Evolutionary conservation across 2,113 vertebrate species (phyloP), one percentile per base, ranked within the genome.

Genomic region (Cromileptes altivelis): DNA sequence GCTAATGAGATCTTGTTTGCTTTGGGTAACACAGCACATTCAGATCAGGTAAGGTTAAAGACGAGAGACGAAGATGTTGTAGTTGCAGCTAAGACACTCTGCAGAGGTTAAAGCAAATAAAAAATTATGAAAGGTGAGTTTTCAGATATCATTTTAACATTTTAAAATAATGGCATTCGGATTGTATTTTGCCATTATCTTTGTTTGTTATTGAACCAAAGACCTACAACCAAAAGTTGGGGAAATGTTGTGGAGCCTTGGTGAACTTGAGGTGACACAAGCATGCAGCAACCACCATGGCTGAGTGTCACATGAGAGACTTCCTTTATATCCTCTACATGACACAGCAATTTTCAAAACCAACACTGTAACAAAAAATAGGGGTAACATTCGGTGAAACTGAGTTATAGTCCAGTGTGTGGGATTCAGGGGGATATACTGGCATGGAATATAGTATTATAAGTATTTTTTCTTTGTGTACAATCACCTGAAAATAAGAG

Each of bases 301-400:
- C 52, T 2, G 23, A 55, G 33, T 62, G 56, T 76, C 74, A 63
- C 37, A 23, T 64, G 33, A 75, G 47, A 12, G 37, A 56, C 50
- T 77, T 82, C 65, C 79, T 63, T 63, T 17, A 49, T 33, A 23
- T 18, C 42, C 15, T 3, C 8, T 15, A 21, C 4, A 61, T 27
- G n/a, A 3, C 37, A 8, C 5, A 17, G 21, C 25, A 9, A 25
- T 45, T 18, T 42, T 37, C 40, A 49, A 55, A 27, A 55, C 19
- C 2, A 4, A 19, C n/a, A 55, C 17, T 1, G 21, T 53, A 18
- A 33, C 17, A 33, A 17, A 19, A 2, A 61, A 45, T 6, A 21
- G 50, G 45, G 42, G 15, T 45, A 14, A 64, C 40, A 63, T 42
- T n/a, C 15, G 19, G 9, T 42, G 6, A 42, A 40, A 63, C n/a